A percentile compares a stretch with the other conserved stretches of the same genome.
These are phyloP conservation scores for Artibeus lituratus DNA, from an alignment of 2,797 vertebrate genomes.

Conservation along the genomic window DNA sequence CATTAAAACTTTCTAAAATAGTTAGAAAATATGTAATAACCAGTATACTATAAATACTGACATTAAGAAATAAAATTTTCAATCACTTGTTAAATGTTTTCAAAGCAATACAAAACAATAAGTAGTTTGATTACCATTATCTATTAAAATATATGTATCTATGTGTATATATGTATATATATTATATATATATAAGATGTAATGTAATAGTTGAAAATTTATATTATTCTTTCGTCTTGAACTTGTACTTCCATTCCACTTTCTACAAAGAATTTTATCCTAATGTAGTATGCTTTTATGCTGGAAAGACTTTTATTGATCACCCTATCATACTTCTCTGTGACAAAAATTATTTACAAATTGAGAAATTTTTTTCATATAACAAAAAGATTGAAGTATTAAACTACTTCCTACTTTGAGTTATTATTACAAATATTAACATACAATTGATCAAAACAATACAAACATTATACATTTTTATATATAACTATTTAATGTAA, in stretches of 20 bases:
- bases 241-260: constrained; percentile 11
- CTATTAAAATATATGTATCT: background rate
- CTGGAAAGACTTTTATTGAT: constrained; percentile 50
- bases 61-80: background rate
- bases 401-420: background rate
- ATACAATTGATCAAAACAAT: background rate
- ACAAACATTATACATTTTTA: background rate
- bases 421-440: constrained; percentile 15
- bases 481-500: constrained; percentile 17
- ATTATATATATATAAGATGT: background rate
- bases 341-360: constrained; percentile 45
- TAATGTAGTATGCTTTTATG: constrained; percentile 29
- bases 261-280: constrained; percentile 1
- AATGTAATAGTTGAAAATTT: background rate
- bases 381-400: background rate
- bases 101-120: background rate
- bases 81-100: background rate
- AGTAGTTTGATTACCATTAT: background rate
- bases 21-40: background rate
- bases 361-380: constrained; percentile 9
- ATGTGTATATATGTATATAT: background rate
- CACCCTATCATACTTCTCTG: background rate
- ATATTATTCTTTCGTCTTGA: constrained; percentile 14
- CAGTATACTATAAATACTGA: background rate
- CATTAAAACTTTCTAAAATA: background rate